Percentiles rank a stretch among this genome's conserved stretches.
Conservation (phyloP, 1,140 invertebrate species). For the Dinothrombium tinctorium region DNA sequence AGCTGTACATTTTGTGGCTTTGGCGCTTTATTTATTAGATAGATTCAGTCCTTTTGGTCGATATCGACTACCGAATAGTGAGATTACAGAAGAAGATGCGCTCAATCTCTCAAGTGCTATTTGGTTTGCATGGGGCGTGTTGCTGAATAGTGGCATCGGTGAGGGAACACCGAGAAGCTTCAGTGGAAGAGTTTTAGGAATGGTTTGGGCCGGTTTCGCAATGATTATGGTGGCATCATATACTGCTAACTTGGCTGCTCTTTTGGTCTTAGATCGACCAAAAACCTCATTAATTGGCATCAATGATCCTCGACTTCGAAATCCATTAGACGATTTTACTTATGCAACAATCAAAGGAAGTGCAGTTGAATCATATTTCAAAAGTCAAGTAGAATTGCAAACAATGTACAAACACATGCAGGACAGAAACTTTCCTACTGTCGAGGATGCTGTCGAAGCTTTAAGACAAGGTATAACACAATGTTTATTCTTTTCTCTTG, state of each 20-base stretch:
- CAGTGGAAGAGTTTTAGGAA: conserved; percentile 84
- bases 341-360: conserved; percentile 86
- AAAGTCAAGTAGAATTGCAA: conserved; percentile 80
- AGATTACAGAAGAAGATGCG: conserved; percentile 36
- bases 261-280: conserved; percentile 87
- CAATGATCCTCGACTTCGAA: conserved; percentile 82
- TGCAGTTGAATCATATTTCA: conserved; percentile 64
- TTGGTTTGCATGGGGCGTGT: conserved; percentile 99
- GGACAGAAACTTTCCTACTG: neutral
- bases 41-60: conserved; percentile 83
- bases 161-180: conserved; percentile 96
- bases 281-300: conserved; percentile 92
- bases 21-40: conserved; percentile 86
- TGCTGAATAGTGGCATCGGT: conserved; percentile 93
- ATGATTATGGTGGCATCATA: conserved; percentile 99
- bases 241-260: conserved; percentile 92
- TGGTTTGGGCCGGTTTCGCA: conserved; percentile 77
- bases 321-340: conserved; percentile 95
- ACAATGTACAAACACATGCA: conserved; percentile 46
- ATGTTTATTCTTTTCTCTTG: neutral
- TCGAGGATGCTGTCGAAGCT: conserved; percentile 12
- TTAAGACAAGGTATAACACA: conserved; percentile 22
- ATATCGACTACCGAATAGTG: conserved; percentile 26
- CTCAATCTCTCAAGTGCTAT: conserved; percentile 92
- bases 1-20: conserved; percentile 91